Percentiles rank a stretch among this genome's conserved stretches.
Evolutionary conservation across 2,888 invertebrate species (phyloP).

Genomic region (Kryphioiulus occultus): DNA sequence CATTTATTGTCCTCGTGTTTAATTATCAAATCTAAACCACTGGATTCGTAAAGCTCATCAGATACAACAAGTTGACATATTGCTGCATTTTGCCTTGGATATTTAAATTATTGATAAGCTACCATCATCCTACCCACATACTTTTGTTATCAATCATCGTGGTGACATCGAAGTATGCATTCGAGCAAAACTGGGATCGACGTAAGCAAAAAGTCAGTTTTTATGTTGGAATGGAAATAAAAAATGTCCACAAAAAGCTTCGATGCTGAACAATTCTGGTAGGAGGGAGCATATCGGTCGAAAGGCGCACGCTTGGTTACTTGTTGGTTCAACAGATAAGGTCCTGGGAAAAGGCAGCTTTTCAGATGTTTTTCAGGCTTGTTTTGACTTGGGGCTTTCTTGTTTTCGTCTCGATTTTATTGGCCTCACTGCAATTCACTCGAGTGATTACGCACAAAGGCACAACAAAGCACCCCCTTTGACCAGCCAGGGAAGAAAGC

Average conservation of each 20-base stretch:
- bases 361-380: slow-evolving; percentile 26
- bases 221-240: not conserved
- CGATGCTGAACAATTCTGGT: not conserved
- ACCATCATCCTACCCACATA: not conserved
- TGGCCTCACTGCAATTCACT: slow-evolving; percentile 31
- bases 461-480: not conserved
- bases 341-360: not conserved
- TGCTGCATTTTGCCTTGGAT: not conserved
- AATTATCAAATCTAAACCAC: too few relatives aligned
- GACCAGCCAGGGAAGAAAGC: not conserved
- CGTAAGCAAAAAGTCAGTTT: not conserved
- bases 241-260: not conserved
- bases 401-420: slow-evolving; percentile 35
- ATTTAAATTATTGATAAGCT: not conserved
- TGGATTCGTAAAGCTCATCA: too few relatives aligned
- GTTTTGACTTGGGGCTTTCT: not conserved
- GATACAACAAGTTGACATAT: too few relatives aligned
- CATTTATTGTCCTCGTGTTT: too few relatives aligned
- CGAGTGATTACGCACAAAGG: slow-evolving; percentile 26
- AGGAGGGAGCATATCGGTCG: not conserved
- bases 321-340: not conserved
- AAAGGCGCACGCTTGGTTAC: not conserved
- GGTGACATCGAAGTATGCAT: not conserved
- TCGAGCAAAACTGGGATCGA: not conserved
- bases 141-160: not conserved